Evolutionary conservation across 2,888 invertebrate genomes (phyloP), one percentile per base, ranked within the genome.

Genomic region (Acanthoscelides obtectus): DNA sequence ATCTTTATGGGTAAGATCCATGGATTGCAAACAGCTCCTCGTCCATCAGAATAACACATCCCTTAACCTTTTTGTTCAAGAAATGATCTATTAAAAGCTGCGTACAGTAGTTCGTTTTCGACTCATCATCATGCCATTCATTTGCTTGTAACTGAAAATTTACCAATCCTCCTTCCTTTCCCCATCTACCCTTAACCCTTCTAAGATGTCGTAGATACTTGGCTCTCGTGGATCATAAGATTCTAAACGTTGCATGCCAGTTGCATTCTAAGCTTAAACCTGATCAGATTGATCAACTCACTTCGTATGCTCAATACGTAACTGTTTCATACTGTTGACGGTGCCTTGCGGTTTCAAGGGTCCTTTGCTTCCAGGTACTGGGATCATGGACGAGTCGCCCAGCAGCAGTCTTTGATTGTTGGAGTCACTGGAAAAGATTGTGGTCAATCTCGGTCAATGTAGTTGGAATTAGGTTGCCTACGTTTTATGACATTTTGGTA

Each of bases 351-450:
- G 90, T 83, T 96, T 95, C 67, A 96, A 85, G 20, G 94, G 92
- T n/a, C 92, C 89, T 79, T 90, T 90, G 79, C 90, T 90, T 17
- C 93, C 90, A 72, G 94, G 94, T 0, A 96, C 93, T 0, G 95
- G 95, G 80, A 97, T 90, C 89, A 97, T 94, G 0, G 96, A 96
- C 0, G 97, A 97, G 84, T 98, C 98, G 2, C 97, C 97, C 69
- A 97, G 87, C 85, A 96, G 91, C 73, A 97, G 87, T 63, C 98
- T 90, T 83, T 98, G 98, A 84, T 97, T 97, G 83, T 97, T 97
- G 0, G 97, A 97, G 84, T 98, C 98, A 79, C 95, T 95, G 71
- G 63, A 84, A 75, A 64, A n/a, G 22, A 1, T 68, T 68, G 8
- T 6, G 4, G 19, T 66, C n/a, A 65, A 65, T 12, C 2, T 5